Evolutionary conservation across 2,888 invertebrate species (phyloP).

Genomic region (Microctonus brassicae): DNA sequence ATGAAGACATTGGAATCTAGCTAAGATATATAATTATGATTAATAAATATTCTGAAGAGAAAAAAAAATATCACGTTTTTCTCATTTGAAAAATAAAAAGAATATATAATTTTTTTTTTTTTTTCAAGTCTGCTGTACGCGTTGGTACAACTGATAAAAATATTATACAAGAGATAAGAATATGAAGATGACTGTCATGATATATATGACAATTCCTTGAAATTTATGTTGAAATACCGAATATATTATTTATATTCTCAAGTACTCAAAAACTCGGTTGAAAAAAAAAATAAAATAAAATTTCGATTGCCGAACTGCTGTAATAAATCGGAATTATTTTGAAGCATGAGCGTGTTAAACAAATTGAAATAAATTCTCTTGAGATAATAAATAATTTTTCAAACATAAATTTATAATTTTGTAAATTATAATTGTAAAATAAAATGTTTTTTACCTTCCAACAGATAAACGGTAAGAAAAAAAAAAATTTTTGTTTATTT

Average conservation of each 20-base stretch:
- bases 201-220: background rate
- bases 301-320: background rate
- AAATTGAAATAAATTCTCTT: background rate
- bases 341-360: background rate
- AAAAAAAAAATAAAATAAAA: background rate
- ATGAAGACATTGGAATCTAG: no score
- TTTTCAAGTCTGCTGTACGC: background rate
- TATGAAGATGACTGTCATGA: background rate
- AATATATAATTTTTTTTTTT: background rate
- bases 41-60: no score
- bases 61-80: no score
- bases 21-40: no score
- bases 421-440: no score
- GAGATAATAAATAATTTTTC: no score
- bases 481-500: background rate
- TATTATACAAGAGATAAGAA: background rate
- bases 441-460: background rate
- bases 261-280: no score
- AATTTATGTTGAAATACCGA: background rate
- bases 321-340: background rate
- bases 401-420: no score
- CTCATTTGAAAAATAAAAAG: no score
- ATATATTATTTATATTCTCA: no score
- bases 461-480: background rate
- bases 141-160: background rate